phyloP scores from a whole-genome alignment of 2,888 invertebrate genomes.

The Cephus sareptanus region DNA sequence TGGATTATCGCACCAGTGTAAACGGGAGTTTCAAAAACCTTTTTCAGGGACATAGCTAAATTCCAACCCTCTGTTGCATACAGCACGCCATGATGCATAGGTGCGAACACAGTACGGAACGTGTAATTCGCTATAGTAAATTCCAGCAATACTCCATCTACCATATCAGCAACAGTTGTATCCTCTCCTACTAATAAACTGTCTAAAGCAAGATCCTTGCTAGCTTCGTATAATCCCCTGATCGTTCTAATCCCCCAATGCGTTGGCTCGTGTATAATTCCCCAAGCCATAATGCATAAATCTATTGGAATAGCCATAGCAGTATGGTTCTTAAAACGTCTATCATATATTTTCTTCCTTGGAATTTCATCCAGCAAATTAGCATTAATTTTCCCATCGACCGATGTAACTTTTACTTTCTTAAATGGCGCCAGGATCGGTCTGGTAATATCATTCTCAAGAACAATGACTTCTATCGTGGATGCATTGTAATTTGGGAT shows the following conservation, averaged over 20 bases:
- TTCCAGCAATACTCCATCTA: conserved; percentile 45
- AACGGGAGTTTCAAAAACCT: conserved; percentile 46
- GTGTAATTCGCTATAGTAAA: conserved; percentile 57
- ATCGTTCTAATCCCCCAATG: conserved; percentile 53
- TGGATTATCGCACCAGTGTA: conserved; percentile 54
- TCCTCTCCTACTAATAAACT: conserved; percentile 49
- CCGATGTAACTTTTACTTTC: background rate
- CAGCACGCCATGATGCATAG: conserved; percentile 48
- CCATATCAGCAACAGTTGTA: conserved; percentile 42
- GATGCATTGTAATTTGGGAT: conserved; percentile 50
- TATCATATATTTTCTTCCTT: conserved; percentile 37
- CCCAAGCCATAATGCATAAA: conserved; percentile 60
- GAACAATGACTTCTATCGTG: conserved; percentile 48
- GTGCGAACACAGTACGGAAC: conserved; percentile 53
- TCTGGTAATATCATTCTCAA: conserved; percentile 51
- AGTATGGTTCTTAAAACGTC: conserved; percentile 43
- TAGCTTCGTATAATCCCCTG: conserved; percentile 50
- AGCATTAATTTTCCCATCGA: conserved; percentile 8
- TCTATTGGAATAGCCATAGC: conserved; percentile 49
- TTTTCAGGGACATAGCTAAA: conserved; percentile 53
- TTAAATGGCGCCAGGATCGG: conserved; percentile 46
- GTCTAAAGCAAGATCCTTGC: conserved; percentile 47
- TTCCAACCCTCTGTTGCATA: conserved; percentile 52
- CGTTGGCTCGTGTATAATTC: conserved; percentile 54
- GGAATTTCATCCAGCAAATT: conserved; percentile 4